A percentile compares a stretch with the other conserved stretches of the same genome.
Evolutionary conservation across 1,140 invertebrate species (phyloP).

Genomic region (Drosophila baimaii): DNA sequence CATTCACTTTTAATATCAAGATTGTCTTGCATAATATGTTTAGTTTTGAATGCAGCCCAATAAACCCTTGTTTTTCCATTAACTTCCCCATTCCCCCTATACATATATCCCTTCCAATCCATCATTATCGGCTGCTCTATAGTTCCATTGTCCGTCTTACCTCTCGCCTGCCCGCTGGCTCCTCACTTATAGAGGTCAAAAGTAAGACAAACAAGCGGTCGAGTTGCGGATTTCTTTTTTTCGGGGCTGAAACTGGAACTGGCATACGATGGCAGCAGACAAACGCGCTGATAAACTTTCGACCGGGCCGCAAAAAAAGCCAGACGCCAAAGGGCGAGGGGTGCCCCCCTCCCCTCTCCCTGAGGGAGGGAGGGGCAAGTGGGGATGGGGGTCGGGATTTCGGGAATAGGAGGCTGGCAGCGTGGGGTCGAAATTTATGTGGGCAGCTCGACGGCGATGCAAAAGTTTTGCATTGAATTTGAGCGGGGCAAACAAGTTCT

Average conservation of each 20-base stretch:
- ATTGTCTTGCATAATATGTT: not conserved
- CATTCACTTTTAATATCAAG: too few relatives aligned
- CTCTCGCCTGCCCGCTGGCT: constrained; percentile 20
- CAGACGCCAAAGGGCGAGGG: constrained; percentile 24
- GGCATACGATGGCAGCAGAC: constrained; percentile 54
- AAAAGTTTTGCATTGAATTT: constrained; percentile 81
- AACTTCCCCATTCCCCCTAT: not conserved
- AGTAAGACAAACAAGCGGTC: constrained; percentile 81
- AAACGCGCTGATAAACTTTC: constrained; percentile 78
- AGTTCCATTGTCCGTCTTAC: constrained; percentile 4
- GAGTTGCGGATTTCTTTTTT: constrained; percentile 39
- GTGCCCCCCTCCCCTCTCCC: not conserved
- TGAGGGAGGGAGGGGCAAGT: not conserved
- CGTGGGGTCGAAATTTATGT: constrained; percentile 66
- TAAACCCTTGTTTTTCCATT: not conserved
- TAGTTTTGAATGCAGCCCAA: not conserved
- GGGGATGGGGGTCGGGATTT: constrained; percentile 1
- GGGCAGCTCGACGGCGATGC: constrained; percentile 72
- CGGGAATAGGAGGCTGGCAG: not conserved
- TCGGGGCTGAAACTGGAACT: constrained; percentile 39
- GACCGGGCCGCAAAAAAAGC: constrained; percentile 54
- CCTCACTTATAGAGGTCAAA: constrained; percentile 77
- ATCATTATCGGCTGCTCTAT: constrained; percentile 65
- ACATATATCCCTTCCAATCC: constrained; percentile 47
- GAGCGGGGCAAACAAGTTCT: constrained; percentile 79